These are phyloP conservation scores for Chloroclysta siterata DNA, from an alignment of 2,888 invertebrate species.

Conservation along the genomic window DNA sequence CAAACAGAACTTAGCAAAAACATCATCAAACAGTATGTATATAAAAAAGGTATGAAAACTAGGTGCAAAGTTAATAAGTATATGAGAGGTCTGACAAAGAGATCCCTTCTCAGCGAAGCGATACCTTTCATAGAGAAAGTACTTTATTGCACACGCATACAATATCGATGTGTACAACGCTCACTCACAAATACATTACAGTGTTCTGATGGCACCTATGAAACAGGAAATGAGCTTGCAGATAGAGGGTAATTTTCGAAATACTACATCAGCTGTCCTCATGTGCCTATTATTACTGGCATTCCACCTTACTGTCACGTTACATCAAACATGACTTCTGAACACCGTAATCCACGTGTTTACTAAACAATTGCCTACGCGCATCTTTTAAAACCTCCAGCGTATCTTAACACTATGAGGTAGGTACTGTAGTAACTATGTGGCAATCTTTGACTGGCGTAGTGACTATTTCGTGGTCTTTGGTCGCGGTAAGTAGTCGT, in stretches of 20 bases:
- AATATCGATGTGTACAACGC: too few species aligned
- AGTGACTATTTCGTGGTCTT: background rate
- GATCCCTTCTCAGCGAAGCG: too few species aligned
- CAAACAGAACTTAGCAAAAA: too few species aligned
- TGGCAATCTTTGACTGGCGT: background rate
- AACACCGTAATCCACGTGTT: constrained; percentile 23
- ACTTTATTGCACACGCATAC: too few species aligned
- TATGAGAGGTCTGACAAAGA: too few species aligned
- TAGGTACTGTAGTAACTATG: background rate
- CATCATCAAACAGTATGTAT: too few species aligned
- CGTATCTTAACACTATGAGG: too few species aligned
- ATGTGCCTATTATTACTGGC: constrained; percentile 6
- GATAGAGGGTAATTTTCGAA: constrained; percentile 4
- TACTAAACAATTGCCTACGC: constrained; percentile 7
- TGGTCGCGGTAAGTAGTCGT: constrained; percentile 5
- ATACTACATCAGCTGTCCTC: background rate
- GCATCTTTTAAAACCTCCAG: too few species aligned
- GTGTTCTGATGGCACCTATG: background rate
- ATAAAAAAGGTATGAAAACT: too few species aligned
- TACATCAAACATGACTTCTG: constrained; percentile 17
- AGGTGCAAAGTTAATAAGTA: too few species aligned
- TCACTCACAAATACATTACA: too few species aligned
- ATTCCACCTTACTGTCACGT: constrained; percentile 8
- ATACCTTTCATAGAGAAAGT: too few species aligned
- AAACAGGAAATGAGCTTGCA: constrained; percentile 15